These are phyloP conservation scores for Amazona finschi DNA, from an alignment of 2,797 vertebrate genomes.

Conservation along the genomic window DNA sequence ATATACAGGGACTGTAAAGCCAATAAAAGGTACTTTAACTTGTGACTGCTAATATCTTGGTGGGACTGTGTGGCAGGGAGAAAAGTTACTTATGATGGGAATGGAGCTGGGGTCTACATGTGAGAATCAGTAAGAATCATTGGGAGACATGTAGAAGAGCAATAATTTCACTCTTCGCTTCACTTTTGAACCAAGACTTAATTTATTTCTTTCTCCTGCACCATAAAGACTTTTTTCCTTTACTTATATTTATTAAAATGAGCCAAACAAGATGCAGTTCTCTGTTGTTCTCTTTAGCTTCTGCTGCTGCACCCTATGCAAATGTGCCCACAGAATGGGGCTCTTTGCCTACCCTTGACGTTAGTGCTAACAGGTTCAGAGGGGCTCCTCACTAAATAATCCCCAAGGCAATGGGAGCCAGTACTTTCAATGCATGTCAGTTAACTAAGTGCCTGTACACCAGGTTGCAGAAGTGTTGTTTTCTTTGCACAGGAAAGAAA, in stretches of 20 bases:
- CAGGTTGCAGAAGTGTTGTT: not conserved
- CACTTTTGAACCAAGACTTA: not conserved
- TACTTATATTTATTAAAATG: not conserved
- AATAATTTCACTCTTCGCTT: not conserved
- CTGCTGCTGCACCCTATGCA: not conserved
- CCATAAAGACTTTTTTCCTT: not conserved
- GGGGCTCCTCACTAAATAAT: not conserved
- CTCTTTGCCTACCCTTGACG: not conserved
- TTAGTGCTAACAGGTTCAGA: not conserved
- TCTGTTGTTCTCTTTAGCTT: not conserved
- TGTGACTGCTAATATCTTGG: not conserved
- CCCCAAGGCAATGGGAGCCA: not conserved
- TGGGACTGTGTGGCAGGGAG: not conserved
- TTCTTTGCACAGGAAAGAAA: not conserved
- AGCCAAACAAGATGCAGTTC: not conserved
- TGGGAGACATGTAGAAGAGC: not conserved
- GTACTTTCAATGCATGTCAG: not conserved
- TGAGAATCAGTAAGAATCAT: not conserved
- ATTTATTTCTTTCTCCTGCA: not conserved
- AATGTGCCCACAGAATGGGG: not conserved
- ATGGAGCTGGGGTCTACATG: not conserved
- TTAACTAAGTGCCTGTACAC: not conserved
- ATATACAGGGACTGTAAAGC: not conserved
- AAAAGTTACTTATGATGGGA: not conserved
- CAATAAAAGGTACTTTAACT: conserved; percentile 18